phyloP scores from a whole-genome alignment of 2,113 vertebrate genomes.

The Carlito syrichta region DNA sequence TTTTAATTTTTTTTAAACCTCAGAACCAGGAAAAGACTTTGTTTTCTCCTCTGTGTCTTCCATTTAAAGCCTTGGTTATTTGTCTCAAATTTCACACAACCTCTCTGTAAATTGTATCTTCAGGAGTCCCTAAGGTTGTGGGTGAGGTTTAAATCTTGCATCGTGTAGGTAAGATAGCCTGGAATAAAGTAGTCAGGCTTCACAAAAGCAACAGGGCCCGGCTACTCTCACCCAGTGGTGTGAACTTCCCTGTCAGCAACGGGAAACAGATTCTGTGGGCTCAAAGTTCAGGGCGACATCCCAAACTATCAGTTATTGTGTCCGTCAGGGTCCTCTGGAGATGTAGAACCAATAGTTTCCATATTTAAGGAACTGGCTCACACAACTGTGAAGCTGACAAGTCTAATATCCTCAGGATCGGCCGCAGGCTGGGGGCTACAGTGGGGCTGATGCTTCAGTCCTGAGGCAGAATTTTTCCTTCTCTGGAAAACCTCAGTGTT shows the following conservation, averaged over 20 bases:
- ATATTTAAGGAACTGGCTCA: fast-evolving
- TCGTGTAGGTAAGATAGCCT: neutral
- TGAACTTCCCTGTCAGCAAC: neutral
- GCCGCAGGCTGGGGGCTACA: fast-evolving
- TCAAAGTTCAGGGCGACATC: fast-evolving
- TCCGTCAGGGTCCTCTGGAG: neutral
- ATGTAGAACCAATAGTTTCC: fast-evolving
- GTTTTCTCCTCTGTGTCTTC: neutral
- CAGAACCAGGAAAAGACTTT: neutral
- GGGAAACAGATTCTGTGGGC: neutral
- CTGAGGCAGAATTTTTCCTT: neutral
- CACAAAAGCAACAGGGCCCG: fast-evolving
- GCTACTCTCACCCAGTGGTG: fast-evolving
- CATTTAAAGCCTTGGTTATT: neutral
- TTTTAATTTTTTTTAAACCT: neutral
- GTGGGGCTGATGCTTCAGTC: neutral
- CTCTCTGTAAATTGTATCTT: neutral
- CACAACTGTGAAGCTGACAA: fast-evolving
- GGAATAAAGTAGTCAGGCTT: fast-evolving
- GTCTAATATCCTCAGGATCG: neutral
- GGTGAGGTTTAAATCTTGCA: neutral
- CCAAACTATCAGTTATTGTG: fast-evolving
- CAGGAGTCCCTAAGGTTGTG: neutral
- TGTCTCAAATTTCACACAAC: neutral
- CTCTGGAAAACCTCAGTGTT: neutral